Conservation (phyloP, 2,113 vertebrate genomes). For the Mus spicilegus region DNA sequence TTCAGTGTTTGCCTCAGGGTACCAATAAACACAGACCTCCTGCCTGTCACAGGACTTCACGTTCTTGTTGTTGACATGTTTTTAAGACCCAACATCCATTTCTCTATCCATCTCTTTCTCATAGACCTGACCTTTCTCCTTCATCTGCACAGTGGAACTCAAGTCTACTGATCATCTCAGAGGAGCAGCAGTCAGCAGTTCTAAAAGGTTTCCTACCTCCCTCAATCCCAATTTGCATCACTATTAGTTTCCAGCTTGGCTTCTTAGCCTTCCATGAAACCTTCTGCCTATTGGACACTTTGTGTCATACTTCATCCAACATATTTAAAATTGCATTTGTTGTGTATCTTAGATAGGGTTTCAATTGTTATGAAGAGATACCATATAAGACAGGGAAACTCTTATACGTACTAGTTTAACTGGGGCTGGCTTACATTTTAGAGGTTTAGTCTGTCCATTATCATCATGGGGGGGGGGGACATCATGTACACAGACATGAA, state of each 20-base stretch:
- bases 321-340: not conserved
- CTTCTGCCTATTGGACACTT: not conserved
- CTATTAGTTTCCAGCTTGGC: not conserved
- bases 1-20: accelerated
- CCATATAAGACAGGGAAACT: not conserved
- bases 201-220: not conserved
- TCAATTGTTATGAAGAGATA: not conserved
- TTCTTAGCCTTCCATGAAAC: not conserved
- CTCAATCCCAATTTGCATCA: not conserved
- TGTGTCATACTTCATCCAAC: not conserved
- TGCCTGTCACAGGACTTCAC: not conserved
- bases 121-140: not conserved
- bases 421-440: not conserved
- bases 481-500: not conserved
- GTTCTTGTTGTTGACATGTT: not conserved
- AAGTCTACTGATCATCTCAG: not conserved
- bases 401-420: not conserved
- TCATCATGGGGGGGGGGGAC: not conserved
- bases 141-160: not conserved
- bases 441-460: not conserved
- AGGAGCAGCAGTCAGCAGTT: not conserved
- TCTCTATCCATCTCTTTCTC: not conserved
- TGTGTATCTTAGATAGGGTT: not conserved
- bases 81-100: not conserved
- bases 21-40: not conserved